Evolutionary conservation across 2,888 invertebrate species (phyloP).

Genomic region (Spodoptera littoralis): DNA sequence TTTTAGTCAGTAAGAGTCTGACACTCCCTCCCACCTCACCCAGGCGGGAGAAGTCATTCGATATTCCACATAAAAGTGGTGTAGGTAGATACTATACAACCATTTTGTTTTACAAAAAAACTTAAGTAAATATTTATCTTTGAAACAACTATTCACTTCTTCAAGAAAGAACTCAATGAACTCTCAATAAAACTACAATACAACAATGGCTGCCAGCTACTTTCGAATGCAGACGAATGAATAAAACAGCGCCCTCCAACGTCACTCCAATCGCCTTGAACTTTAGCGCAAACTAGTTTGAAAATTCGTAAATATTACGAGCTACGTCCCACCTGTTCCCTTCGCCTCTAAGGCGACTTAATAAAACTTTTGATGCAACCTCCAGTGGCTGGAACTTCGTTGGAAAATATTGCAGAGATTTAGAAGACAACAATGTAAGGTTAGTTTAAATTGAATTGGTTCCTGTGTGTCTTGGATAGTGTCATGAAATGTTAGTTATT

Average conservation of each 20-base stretch:
- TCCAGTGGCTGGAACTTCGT: slow-evolving; percentile 62
- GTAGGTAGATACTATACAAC: no score
- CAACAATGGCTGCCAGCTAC: slow-evolving; percentile 26
- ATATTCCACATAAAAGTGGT: no score
- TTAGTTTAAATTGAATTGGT: slow-evolving; percentile 60
- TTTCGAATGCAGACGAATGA: slow-evolving; percentile 47
- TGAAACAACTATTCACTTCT: no score
- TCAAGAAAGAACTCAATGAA: no score
- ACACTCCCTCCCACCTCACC: no score
- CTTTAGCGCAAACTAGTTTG: slow-evolving; percentile 68
- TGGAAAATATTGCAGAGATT: slow-evolving; percentile 51
- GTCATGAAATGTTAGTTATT: background rate
- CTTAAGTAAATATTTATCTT: no score
- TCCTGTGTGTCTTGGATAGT: slow-evolving; percentile 24
- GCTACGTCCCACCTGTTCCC: slow-evolving; percentile 53
- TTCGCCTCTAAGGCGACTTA: slow-evolving; percentile 68
- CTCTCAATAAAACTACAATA: background rate
- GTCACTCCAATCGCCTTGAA: slow-evolving; percentile 33
- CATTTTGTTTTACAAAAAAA: no score
- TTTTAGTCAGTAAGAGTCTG: no score
- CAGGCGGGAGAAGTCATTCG: no score
- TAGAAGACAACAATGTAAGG: slow-evolving; percentile 59
- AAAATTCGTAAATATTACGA: slow-evolving; percentile 61
- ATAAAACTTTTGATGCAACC: slow-evolving; percentile 79
- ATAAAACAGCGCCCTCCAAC: slow-evolving; percentile 46